Conservation (phyloP, 1,140 invertebrate genomes). For the Araneus ventricosus region DNA sequence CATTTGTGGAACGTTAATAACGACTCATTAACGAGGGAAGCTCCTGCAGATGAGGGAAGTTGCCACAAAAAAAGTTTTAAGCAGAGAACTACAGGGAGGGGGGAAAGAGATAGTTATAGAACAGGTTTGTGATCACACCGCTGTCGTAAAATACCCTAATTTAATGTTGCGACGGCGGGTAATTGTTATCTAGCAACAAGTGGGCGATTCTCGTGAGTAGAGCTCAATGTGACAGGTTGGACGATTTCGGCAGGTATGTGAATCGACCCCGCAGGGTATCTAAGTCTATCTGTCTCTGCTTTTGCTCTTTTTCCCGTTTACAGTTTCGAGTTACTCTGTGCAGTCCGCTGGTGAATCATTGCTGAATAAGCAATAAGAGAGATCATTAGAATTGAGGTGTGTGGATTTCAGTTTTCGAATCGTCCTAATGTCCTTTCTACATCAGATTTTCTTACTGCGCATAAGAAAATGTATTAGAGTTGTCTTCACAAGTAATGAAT, state of each 20-base stretch:
- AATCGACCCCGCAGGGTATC: background rate
- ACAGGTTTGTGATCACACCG: conserved; percentile 67
- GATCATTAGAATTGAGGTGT: background rate
- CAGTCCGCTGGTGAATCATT: background rate
- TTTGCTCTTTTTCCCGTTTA: conserved; percentile 12
- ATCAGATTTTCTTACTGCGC: too few relatives aligned
- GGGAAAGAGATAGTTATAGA: background rate
- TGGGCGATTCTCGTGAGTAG: conserved; percentile 45
- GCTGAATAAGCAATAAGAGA: background rate
- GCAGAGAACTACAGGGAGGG: background rate
- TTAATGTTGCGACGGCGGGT: conserved; percentile 68
- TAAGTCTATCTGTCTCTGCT: background rate
- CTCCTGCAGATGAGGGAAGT: background rate
- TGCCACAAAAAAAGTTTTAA: background rate
- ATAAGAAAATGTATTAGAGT: too few relatives aligned
- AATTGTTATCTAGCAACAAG: conserved; percentile 70
- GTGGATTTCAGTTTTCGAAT: too few relatives aligned
- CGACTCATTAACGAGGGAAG: conserved; percentile 69
- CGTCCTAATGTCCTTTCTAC: too few relatives aligned
- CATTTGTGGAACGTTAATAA: conserved; percentile 71
- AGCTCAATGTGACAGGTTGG: conserved; percentile 49
- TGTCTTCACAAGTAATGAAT: too few relatives aligned
- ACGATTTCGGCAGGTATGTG: conserved; percentile 62
- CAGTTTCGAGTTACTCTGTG: background rate
- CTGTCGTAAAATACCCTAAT: conserved; percentile 73